phyloP scores from a whole-genome alignment of 53 echinoderm and acorn worm species.

The Paelopatides confundens region DNA sequence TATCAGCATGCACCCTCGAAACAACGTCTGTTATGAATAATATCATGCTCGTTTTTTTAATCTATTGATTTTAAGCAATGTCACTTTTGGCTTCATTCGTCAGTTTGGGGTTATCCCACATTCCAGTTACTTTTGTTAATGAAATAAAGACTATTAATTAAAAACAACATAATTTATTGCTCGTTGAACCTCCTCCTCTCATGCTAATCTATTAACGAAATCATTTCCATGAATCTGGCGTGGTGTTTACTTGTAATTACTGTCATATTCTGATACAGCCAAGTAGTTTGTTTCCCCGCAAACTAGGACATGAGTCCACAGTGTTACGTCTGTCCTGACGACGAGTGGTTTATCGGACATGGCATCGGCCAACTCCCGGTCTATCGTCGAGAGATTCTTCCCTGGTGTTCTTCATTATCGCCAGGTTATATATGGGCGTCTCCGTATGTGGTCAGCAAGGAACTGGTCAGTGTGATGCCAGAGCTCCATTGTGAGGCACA shows the following conservation, averaged over 20 bases:
- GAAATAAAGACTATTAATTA: not conserved
- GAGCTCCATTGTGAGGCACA: slow-evolving; percentile 26
- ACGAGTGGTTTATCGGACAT: not conserved
- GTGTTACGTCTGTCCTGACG: not conserved
- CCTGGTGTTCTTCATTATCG: not conserved
- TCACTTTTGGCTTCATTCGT: not conserved
- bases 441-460: not conserved
- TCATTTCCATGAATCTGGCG: too few species aligned
- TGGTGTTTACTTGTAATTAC: not conserved
- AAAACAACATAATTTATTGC: not conserved
- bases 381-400: not conserved
- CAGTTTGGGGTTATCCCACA: not conserved
- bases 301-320: not conserved
- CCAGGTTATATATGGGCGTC: not conserved
- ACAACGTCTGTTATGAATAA: too few species aligned
- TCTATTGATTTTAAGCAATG: not conserved
- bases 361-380: not conserved
- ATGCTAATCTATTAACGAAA: not conserved
- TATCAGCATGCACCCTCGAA: not conserved
- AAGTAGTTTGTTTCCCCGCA: not conserved
- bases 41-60: too few species aligned
- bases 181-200: not conserved
- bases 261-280: not conserved
- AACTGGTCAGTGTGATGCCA: slow-evolving; percentile 8
- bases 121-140: not conserved